A percentile compares a stretch with the other conserved stretches of the same genome.
These are phyloP conservation scores for Drosophila longiperda DNA, from an alignment of 2,888 invertebrate species.

Conservation along the genomic window DNA sequence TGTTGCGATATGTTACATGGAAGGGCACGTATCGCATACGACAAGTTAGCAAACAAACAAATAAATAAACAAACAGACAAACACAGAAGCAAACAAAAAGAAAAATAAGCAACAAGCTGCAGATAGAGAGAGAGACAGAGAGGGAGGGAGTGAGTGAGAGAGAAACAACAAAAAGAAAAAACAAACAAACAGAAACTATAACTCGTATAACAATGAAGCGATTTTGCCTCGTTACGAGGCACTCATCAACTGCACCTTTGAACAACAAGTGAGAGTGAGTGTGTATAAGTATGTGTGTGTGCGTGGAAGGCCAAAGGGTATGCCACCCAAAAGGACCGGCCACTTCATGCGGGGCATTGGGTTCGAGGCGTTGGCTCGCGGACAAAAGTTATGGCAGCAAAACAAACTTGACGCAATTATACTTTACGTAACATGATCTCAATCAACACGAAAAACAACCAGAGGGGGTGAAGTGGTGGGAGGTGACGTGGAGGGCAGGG, in stretches of 20 bases:
- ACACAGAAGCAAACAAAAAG: constrained; percentile 7
- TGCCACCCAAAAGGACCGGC: constrained; percentile 31
- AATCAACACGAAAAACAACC: constrained; percentile 77
- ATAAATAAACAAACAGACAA: constrained; percentile 57
- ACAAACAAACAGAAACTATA: constrained; percentile 59
- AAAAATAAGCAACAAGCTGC: constrained; percentile 10
- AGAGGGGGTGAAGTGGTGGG: neutral
- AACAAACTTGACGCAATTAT: constrained; percentile 82
- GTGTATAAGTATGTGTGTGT: too few species aligned
- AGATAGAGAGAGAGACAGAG: neutral
- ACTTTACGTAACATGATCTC: constrained; percentile 83
- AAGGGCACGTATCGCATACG: constrained; percentile 73
- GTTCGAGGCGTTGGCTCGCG: constrained; percentile 68
- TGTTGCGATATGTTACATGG: constrained; percentile 25
- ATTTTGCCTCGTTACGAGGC: constrained; percentile 81
- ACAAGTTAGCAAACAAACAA: constrained; percentile 69
- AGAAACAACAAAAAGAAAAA: constrained; percentile 27
- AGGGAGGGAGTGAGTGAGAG: neutral
- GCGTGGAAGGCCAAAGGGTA: constrained; percentile 27
- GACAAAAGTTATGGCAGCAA: constrained; percentile 79
- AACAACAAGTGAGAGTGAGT: constrained; percentile 46
- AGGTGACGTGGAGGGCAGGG: neutral
- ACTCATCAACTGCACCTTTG: constrained; percentile 82
- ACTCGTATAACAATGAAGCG: constrained; percentile 78
- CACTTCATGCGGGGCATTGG: constrained; percentile 50